Percentiles rank a stretch among this genome's conserved stretches.
These are phyloP conservation scores for Phallusia fumigata DNA, from an alignment of 23 tunicate species.

Conservation along the genomic window DNA sequence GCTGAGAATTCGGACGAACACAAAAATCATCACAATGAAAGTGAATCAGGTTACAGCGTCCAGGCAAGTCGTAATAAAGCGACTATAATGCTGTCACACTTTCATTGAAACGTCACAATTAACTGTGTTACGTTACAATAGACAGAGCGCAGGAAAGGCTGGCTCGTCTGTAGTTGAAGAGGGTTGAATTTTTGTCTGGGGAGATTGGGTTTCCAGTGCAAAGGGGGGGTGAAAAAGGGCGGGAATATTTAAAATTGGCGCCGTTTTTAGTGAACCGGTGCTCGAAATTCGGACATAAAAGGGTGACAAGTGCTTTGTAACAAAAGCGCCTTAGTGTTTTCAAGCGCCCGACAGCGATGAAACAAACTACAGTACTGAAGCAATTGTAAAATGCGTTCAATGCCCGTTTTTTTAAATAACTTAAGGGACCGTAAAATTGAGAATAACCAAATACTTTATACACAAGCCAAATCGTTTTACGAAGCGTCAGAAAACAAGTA, in stretches of 20 bases:
- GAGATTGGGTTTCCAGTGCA: not conserved
- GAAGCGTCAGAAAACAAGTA: too few relatives aligned
- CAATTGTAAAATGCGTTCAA: too few relatives aligned
- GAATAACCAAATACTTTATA: too few relatives aligned
- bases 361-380: too few relatives aligned
- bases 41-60: not conserved
- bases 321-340: too few relatives aligned
- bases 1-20: not conserved
- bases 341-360: too few relatives aligned
- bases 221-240: not conserved
- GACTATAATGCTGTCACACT: not conserved
- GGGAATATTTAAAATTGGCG: not conserved
- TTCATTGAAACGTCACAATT: conserved; percentile 12
- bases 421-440: too few relatives aligned
- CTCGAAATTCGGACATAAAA: too few relatives aligned
- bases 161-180: not conserved
- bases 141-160: not conserved
- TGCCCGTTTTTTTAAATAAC: too few relatives aligned
- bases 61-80: not conserved
- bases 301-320: too few relatives aligned
- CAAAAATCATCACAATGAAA: not conserved
- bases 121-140: conserved; percentile 1
- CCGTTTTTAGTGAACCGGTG: not conserved
- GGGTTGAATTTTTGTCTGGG: not conserved
- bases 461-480: too few relatives aligned